Base-by-base conservation (phyloP, 92 coral and sea anemone genomes). In the Parazoanthus darwini region DNA sequence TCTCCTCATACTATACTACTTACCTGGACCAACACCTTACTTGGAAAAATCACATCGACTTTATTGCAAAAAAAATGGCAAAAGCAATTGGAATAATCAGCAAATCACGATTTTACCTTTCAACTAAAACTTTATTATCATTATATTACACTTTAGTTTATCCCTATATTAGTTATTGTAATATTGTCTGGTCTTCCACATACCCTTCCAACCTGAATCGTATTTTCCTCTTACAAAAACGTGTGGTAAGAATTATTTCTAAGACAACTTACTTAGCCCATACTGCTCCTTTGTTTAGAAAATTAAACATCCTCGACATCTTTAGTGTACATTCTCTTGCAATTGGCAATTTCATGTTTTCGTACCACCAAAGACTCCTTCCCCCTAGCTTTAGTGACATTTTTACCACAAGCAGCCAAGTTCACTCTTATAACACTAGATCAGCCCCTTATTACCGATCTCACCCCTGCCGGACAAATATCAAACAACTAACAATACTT, bases 341-440 rank as follows among this genome's bases (percentile, higher is more conserved):
- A 80, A 80, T 80, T 50, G 66, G 37, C 66, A 80, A 59, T 59
- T 80, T 80, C 71, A 80, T 80, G 67, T 80, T 50, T 59, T 80
- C 84, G 67, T 80, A 80, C 84, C 84, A 80, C 71, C 66, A 80
- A 50, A 50, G 71, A 80, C 84, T 80, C 82, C 82, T 78, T 42
- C 82, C 82, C 65, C 58, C 65, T 50, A 78, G 82, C 65, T 78
- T 78, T 78, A 50, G 66, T 59, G 71, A 80, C 84, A 50, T 80
- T 59, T 80, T 80, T 59, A 50, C 42, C 66, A 80, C 2, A 50
- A 80, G 71, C 84, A 50, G 84, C 66, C 67, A 80, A 80, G 71
- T 80, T 80, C 84, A 66, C 74, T 58, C 72, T 81, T 81, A 81
- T 78, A n/a, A n/a, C n/a, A n/a, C n/a, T n/a, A n/a, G n/a, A n/a